Base-by-base conservation (phyloP, 2,113 vertebrate genomes). In the Tragelaphus imberbis region DNA sequence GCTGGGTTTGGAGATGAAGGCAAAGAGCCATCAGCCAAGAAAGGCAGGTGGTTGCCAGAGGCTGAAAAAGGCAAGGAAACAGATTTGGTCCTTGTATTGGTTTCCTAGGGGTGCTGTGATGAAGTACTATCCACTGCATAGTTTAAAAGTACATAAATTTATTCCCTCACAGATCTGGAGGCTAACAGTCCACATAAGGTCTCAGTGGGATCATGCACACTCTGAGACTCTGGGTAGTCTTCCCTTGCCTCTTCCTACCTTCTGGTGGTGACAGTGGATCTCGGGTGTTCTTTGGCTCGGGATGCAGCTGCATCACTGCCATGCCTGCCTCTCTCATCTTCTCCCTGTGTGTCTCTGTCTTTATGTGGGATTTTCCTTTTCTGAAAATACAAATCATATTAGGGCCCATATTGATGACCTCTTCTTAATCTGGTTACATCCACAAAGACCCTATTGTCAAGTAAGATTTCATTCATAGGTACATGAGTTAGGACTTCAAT, bases 271-370 rank as follows among this genome's bases (percentile, higher is more conserved):
- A 13, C 40, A 1, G 7, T 51, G 7, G 0, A 1, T 33, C 3
- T 12, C 6, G 4, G 49, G 47, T 1, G 1, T 36, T 77, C 59
- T 84, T 44, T 81, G 9, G 30, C 7, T 82, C 47, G 5, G 68
- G 36, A 25, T 1, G 36, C 4, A 1, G 2, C 3, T 47, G 1
- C 12, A 1, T 68, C 55, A 11, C 21, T 79, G 1, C 19, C 28
- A 4, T 40, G n/a, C 30, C 55, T 53, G 40, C 7, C 6, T n/a
- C 30, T 94, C 23, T 40, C 11, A n/a, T 49, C 30, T n/a, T 84
- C 30, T 89, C 7, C 23, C 23, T 30, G 2, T 61, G 30, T 84
- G 28, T 51, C 33, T 82, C 40, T 79, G 25, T 58, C n/a, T n/a
- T 81, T 51, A 65, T 5, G 7, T 27, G n/a, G 9, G 19, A 2